Evolutionary conservation across 2,113 vertebrate species (phyloP).

Genomic region (Erythrocebus patas): DNA sequence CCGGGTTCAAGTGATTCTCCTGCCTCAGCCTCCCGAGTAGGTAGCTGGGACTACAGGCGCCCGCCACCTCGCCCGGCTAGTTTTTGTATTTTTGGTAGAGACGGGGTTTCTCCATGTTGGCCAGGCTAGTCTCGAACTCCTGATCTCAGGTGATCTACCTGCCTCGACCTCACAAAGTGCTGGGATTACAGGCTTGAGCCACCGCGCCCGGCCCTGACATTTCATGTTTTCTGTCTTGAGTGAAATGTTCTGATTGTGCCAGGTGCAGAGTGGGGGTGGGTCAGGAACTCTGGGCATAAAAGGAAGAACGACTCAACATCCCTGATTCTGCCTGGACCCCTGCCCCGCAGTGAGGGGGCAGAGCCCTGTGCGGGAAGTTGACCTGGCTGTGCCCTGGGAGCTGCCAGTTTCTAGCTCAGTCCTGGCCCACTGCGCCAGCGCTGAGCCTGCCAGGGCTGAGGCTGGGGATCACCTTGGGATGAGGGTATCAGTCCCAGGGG

Average conservation of each 20-base stretch:
- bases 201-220: no score
- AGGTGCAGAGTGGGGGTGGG: background rate
- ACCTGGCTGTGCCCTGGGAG: background rate
- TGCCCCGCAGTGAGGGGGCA: background rate
- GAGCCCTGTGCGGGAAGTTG: background rate
- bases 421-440: background rate
- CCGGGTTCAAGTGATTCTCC: no score
- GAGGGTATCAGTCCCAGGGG: background rate
- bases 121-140: no score
- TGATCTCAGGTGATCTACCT: no score
- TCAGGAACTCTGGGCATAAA: background rate
- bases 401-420: background rate
- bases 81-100: no score
- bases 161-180: no score
- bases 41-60: no score
- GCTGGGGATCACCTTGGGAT: rapidly evolving
- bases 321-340: background rate
- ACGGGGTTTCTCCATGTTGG: no score
- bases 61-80: no score
- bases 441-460: background rate
- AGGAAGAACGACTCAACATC: background rate
- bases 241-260: background rate
- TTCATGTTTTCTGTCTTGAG: background rate
- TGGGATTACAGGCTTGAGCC: no score
- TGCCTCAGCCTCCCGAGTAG: no score